These are phyloP conservation scores for Botia almorhae DNA, from an alignment of 2,797 vertebrate genomes.

Conservation along the genomic window DNA sequence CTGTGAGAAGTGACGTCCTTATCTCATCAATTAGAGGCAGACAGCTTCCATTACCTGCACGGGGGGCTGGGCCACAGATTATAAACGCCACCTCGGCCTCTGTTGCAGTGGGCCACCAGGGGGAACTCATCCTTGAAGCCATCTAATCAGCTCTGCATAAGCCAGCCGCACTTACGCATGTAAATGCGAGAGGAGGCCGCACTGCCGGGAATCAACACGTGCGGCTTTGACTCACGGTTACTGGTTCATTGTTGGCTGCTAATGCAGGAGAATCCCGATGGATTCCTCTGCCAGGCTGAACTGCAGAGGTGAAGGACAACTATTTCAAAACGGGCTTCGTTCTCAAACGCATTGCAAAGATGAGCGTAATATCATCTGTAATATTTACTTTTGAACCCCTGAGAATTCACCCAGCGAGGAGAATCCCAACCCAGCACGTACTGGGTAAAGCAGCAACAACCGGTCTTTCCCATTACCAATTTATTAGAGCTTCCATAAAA, in stretches of 20 bases:
- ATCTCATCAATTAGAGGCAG: conserved; percentile 67
- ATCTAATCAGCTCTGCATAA: conserved; percentile 75
- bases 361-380: neutral
- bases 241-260: conserved; percentile 68
- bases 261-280: conserved; percentile 31
- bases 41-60: conserved; percentile 66
- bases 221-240: conserved; percentile 61
- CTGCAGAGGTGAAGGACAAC: conserved; percentile 35
- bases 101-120: conserved; percentile 57
- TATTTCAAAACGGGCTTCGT: neutral
- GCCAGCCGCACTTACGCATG: conserved; percentile 68
- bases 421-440: conserved; percentile 43
- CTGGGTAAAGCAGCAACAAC: conserved; percentile 13
- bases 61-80: conserved; percentile 36
- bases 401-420: neutral
- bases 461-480: conserved; percentile 21
- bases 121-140: conserved; percentile 75
- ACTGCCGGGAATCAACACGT: conserved; percentile 59
- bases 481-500: conserved; percentile 17
- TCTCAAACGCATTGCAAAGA: neutral
- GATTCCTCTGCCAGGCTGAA: neutral
- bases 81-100: conserved; percentile 16
- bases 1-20: conserved; percentile 60
- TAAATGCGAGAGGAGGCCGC: conserved; percentile 67
- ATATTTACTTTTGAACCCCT: conserved; percentile 10